Evolutionary conservation across 1,140 invertebrate genomes (phyloP).

Genomic region (Bemisia tabaci): DNA sequence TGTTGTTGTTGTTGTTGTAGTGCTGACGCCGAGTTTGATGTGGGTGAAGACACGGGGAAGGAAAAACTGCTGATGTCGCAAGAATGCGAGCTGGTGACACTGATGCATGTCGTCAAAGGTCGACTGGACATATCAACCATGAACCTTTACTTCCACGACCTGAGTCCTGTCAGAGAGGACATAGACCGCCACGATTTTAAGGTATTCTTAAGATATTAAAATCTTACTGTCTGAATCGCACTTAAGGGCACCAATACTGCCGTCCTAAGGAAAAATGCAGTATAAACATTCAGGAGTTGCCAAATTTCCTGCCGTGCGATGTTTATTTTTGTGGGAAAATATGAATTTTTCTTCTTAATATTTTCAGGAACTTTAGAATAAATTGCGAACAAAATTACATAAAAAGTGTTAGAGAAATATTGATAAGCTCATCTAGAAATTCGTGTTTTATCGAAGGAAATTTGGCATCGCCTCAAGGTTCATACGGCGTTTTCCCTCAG

Average conservation of each 20-base stretch:
- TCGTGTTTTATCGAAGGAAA: too few species aligned
- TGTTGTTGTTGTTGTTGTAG: not conserved
- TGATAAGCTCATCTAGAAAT: too few species aligned
- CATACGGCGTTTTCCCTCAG: too few species aligned
- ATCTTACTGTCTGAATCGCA: not conserved
- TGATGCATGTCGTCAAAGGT: conserved; percentile 47
- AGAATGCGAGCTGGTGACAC: conserved; percentile 47
- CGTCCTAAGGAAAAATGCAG: too few species aligned
- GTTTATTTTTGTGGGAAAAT: too few species aligned
- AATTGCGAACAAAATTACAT: too few species aligned
- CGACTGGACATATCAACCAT: conserved; percentile 48
- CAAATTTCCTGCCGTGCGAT: too few species aligned
- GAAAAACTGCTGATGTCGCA: conserved; percentile 45
- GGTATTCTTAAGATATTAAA: conserved; percentile 20
- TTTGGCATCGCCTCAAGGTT: too few species aligned
- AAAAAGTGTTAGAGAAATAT: too few species aligned
- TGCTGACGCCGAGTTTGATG: conserved; percentile 7
- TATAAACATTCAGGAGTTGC: too few species aligned
- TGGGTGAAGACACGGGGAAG: conserved; percentile 23
- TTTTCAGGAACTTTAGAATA: too few species aligned
- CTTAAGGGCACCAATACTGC: not conserved
- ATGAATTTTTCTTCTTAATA: too few species aligned
- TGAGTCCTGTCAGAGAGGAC: conserved; percentile 40
- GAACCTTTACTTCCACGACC: conserved; percentile 46
- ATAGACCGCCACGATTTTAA: conserved; percentile 36